These are phyloP conservation scores for Calypte anna DNA, from an alignment of 2,113 vertebrate species.

Conservation along the genomic window DNA sequence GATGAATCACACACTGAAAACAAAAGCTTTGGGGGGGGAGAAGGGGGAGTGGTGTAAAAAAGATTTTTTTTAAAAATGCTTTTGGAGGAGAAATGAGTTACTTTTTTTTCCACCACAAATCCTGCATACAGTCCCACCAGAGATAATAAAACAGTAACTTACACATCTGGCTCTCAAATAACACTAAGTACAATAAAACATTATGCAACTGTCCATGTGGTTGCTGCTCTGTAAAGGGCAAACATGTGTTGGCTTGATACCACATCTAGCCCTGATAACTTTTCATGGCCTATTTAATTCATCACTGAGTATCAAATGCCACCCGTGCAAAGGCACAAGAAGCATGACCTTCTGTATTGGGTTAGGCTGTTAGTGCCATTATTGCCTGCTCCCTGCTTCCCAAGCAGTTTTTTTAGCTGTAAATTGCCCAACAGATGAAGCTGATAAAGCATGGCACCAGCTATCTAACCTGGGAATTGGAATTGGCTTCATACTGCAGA, in stretches of 20 bases:
- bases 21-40: not conserved
- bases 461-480: not conserved
- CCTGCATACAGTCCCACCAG: not conserved
- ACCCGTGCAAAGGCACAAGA: not conserved
- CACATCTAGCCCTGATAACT: not conserved
- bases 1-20: slow-evolving; percentile 29
- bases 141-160: not conserved
- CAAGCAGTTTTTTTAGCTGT: not conserved
- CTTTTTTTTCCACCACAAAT: not conserved
- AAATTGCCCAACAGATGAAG: not conserved
- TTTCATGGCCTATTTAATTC: not conserved
- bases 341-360: not conserved
- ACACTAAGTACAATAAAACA: not conserved
- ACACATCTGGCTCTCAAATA: not conserved
- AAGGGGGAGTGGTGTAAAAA: too few relatives aligned
- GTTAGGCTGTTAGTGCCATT: not conserved
- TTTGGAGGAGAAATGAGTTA: not conserved
- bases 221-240: not conserved
- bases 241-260: not conserved
- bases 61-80: not conserved
- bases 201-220: not conserved
- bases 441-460: slow-evolving; percentile 4
- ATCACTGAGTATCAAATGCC: not conserved
- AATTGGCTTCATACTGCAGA: not conserved
- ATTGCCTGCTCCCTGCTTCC: not conserved